Base-by-base conservation (phyloP, 2,113 vertebrate species). In the Brachirus orientalis region DNA sequence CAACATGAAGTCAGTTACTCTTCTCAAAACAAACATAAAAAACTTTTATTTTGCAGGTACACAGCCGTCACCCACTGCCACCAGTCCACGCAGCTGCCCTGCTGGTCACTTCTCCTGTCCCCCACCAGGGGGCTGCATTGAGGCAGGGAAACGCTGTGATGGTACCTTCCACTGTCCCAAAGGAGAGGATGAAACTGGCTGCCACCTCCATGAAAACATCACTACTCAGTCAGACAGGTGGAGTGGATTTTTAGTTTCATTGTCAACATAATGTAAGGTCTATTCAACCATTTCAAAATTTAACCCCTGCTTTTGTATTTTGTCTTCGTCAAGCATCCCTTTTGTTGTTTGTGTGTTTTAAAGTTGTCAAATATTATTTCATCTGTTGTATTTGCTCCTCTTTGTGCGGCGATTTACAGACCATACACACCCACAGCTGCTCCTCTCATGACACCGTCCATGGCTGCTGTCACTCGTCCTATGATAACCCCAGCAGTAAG, bases 141-240 rank as follows among this genome's bases (percentile, higher is more conserved):
- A 88, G 6, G 63, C 66, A 10, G 53, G 43, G 3, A 48, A 59
- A 8, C 86, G 40, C 0, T 96, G 94, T 5, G 88, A 95, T 0
- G 93, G 94, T 0, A 19, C 81, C 11, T 46, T 51, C 0, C 80
- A 95, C 70, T 96, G 96, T 46, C 83, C 86, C 0, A 88, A 86
- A 0, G 88, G 93, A 63, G 87, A 94, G 0, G 94, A 96, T 11
- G 95, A 96, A 84, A 69, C 19, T 0, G 89, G 79, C 76, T 96
- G 96, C 10, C 50, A 51, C 14, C 62, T 57, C 6, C 48, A 36
- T 0, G 35, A 60, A 4, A 63, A 57, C 18, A 61, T 69, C 33
- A 84, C 86, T 0, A 70, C 72, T 6, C 86, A 82, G 58, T 77
- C 85, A 58, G 79, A 83, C 61, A 86, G 61, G 75, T 86, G 35